phyloP scores from a whole-genome alignment of 2,113 vertebrate genomes.

The Platichthys stellatus region DNA sequence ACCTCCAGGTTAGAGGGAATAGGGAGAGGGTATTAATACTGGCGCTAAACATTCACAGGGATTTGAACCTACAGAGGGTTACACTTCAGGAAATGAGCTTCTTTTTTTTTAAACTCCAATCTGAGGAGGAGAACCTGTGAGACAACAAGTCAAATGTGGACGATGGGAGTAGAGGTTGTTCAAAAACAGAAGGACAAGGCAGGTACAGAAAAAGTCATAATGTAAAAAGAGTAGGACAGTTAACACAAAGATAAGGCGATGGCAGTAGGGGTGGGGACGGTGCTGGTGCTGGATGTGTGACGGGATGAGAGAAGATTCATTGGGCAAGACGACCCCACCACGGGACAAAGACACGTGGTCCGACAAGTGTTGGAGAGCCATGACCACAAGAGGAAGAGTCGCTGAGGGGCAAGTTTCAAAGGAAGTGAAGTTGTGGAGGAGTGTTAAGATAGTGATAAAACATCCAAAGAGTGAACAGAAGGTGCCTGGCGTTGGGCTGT shows the following conservation, averaged over 20 bases:
- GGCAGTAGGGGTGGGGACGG: slow-evolving; percentile 20
- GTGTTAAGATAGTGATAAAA: slow-evolving; percentile 42
- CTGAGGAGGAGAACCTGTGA: slow-evolving; percentile 53
- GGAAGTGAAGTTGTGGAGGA: slow-evolving; percentile 36
- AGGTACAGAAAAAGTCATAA: slow-evolving; percentile 20
- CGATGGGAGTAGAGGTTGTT: slow-evolving; percentile 24
- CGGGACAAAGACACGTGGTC: slow-evolving; percentile 36
- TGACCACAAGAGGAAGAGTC: slow-evolving; percentile 39
- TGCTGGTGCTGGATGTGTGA: slow-evolving; percentile 25
- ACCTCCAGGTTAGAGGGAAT: slow-evolving; percentile 44
- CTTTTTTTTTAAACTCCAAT: slow-evolving; percentile 27
- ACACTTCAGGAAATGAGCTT: slow-evolving; percentile 18
- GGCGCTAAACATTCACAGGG: slow-evolving; percentile 35
- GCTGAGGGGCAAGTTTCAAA: slow-evolving; percentile 27
- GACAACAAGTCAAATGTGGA: slow-evolving; percentile 57
- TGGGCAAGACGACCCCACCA: slow-evolving; percentile 25
- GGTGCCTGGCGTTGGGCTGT: slow-evolving; percentile 43
- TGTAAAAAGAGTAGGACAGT: slow-evolving; percentile 35
- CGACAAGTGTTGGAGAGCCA: slow-evolving; percentile 40
- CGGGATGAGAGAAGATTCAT: slow-evolving; percentile 21
- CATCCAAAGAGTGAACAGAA: slow-evolving; percentile 62
- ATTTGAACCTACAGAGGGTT: slow-evolving; percentile 22
- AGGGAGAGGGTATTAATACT: slow-evolving; percentile 1
- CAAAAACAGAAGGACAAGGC: slow-evolving; percentile 42
- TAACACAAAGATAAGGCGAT: slow-evolving; percentile 11